Evolutionary conservation across 2,113 vertebrate species (phyloP), one percentile per base, ranked within the genome.

Genomic region (Petrocephalus microphthalmus): DNA sequence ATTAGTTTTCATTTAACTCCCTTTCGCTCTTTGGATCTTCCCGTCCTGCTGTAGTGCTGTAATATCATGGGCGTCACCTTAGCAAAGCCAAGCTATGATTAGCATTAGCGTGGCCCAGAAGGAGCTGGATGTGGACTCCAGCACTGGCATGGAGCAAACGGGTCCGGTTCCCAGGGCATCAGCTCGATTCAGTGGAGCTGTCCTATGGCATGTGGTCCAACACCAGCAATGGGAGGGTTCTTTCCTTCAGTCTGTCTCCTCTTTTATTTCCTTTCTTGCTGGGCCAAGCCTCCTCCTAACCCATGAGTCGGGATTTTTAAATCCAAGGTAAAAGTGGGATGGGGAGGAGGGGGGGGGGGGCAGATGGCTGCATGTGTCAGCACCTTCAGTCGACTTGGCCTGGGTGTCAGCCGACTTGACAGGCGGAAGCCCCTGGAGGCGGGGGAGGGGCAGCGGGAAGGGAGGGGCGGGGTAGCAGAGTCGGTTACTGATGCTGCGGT

Each of bases 401-500:
- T 15, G 83, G 22, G 83, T 22, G 45, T 54, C 83, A 85, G 83
- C 83, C 29, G 83, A 51, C 25, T 33, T 33, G 49, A 47, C 83
- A 54, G 83, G 22, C 33, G 8, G 10, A 7, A 7, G 10, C 25
- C 25, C 25, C 15, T 19, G 29, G 29, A 2, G 13, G 51, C 0
- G 25, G n/a, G 51, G 84, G 25, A 33, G 29, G 25, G 19, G 84
- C 15, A 7, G 6, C 29, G 25, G 51, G 33, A 85, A 54, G 7
- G 13, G 84, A 54, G 57, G 15, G 25, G 51, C 15, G 25, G 15
- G 25, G 22, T 25, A 37, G 29, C 20, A 15, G 3, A 88, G 74
- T 17, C 54, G 13, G 22, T 13, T 60, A 53, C 52, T 83, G 37
- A 10, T n/a, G 37, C 52, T 57, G 92, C 93, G 91, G 92, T 81